phyloP scores from a whole-genome alignment of 2,888 invertebrate species.

The Ophraella communa region DNA sequence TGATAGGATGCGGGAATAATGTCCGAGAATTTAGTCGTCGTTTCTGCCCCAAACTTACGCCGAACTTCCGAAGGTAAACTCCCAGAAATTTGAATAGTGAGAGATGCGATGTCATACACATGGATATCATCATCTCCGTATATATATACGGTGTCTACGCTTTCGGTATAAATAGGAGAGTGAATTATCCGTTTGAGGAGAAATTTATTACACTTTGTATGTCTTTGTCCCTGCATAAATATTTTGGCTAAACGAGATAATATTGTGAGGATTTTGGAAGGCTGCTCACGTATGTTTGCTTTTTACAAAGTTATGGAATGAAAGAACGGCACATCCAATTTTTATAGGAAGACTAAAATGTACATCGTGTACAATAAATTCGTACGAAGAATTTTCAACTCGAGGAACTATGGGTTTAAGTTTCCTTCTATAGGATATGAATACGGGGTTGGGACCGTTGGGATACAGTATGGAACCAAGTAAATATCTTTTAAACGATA shows the following conservation, averaged over 20 bases:
- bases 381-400: too few species aligned
- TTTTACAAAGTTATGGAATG: not conserved
- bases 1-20: constrained; percentile 55
- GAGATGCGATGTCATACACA: constrained; percentile 51
- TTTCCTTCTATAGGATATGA: too few species aligned
- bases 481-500: too few species aligned
- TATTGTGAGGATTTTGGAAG: not conserved
- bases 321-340: too few species aligned
- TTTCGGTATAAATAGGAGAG: constrained; percentile 4
- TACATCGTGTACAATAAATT: too few species aligned
- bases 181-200: constrained; percentile 49
- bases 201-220: constrained; percentile 40
- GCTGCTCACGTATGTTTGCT: not conserved
- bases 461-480: too few species aligned
- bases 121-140: constrained; percentile 45
- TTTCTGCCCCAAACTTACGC: constrained; percentile 51
- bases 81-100: constrained; percentile 55
- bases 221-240: constrained; percentile 17
- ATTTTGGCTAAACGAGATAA: not conserved
- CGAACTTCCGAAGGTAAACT: constrained; percentile 56
- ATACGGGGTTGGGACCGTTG: too few species aligned
- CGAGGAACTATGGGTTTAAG: too few species aligned
- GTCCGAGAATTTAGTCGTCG: constrained; percentile 42
- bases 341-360: too few species aligned
- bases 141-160: constrained; percentile 30